These are phyloP conservation scores for Rhea americana DNA, from an alignment of 2,113 vertebrate genomes.

Conservation along the genomic window DNA sequence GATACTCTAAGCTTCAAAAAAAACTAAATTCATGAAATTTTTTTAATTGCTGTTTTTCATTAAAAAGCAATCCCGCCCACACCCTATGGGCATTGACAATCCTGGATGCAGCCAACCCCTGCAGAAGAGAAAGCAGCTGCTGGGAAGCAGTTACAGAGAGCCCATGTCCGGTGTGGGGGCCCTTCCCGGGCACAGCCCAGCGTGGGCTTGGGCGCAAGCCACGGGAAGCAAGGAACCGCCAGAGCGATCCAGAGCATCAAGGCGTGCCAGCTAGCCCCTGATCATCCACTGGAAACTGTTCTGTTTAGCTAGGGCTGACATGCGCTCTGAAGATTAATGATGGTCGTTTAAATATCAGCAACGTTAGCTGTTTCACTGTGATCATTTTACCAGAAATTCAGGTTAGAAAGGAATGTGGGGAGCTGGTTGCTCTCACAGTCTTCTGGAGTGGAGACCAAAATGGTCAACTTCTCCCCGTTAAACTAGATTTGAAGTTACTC, in stretches of 20 bases:
- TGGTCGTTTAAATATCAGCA: background rate
- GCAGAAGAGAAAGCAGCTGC: background rate
- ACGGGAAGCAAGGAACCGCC: accelerated
- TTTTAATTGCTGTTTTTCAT: background rate
- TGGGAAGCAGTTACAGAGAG: background rate
- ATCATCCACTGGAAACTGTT: background rate
- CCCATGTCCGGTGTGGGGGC: background rate
- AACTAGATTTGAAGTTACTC: background rate
- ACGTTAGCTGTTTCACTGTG: background rate
- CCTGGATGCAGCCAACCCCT: background rate
- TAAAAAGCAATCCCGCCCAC: background rate
- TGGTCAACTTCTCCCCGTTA: background rate
- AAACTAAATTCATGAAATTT: background rate
- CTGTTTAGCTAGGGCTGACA: background rate
- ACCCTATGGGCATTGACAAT: background rate
- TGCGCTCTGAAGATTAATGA: background rate
- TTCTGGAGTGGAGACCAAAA: background rate
- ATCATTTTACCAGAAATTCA: background rate
- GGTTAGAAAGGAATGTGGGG: background rate
- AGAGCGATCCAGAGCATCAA: background rate
- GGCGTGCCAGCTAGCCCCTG: background rate
- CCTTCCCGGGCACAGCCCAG: background rate
- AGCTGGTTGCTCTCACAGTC: background rate
- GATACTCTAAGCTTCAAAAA: background rate
- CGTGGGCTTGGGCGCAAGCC: background rate